A percentile compares a stretch with the other conserved stretches of the same genome.
phyloP scores from a whole-genome alignment of 2,888 invertebrate genomes.

The Selenia dentaria region DNA sequence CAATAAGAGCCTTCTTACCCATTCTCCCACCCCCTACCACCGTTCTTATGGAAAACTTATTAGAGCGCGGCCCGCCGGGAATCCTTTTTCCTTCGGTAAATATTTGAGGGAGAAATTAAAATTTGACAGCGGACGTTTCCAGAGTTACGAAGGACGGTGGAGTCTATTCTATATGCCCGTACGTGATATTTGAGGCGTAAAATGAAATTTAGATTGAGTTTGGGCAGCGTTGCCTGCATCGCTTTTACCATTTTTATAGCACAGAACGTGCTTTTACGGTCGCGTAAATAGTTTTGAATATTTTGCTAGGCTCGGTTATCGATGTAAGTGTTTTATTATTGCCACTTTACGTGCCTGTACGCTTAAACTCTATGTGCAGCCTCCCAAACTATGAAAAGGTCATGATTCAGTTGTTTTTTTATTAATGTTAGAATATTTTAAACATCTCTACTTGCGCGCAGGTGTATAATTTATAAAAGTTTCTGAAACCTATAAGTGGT shows the following conservation, averaged over 20 bases:
- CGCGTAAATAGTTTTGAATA: constrained; percentile 41
- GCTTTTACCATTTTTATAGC: constrained; percentile 43
- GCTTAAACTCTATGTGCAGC: not conserved
- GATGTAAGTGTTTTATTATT: constrained; percentile 20
- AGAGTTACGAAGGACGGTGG: constrained; percentile 66
- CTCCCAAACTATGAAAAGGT: not conserved
- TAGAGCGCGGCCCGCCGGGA: constrained; percentile 81
- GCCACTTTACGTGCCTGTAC: constrained; percentile 2
- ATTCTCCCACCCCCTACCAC: constrained; percentile 46
- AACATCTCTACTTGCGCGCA: too few species aligned
- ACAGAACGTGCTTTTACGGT: constrained; percentile 30
- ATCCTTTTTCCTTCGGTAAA: constrained; percentile 85
- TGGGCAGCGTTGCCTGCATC: constrained; percentile 60
- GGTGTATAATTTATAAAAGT: too few species aligned
- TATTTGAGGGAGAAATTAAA: constrained; percentile 85
- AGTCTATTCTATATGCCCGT: constrained; percentile 75
- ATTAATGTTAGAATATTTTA: too few species aligned
- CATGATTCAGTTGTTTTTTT: too few species aligned
- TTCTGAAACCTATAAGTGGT: too few species aligned
- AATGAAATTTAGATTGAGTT: constrained; percentile 83
- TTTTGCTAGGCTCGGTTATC: constrained; percentile 34
- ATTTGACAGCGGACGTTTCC: constrained; percentile 77
- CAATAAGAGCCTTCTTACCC: constrained; percentile 79
- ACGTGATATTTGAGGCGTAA: constrained; percentile 82
- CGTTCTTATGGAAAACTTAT: constrained; percentile 84